A percentile compares a stretch with the other conserved stretches of the same genome.
Evolutionary conservation across 2,113 vertebrate genomes (phyloP).

Genomic region (Solea senegalensis): DNA sequence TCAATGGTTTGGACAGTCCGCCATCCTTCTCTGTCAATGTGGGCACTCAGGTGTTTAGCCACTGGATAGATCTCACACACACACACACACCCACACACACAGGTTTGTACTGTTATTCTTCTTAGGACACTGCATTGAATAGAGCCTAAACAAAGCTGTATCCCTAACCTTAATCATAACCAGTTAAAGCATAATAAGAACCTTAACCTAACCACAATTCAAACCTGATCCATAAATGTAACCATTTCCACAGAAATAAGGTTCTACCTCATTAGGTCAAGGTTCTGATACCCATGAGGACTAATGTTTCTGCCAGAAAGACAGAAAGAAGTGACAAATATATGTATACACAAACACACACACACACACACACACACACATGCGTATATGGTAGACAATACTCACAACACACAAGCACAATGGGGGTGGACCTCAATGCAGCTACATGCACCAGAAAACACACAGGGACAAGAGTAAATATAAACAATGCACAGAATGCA

Average conservation of each 20-base stretch:
- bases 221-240: too few species aligned
- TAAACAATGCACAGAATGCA: slow-evolving; percentile 34
- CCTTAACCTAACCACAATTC: too few species aligned
- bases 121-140: too few species aligned
- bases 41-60: slow-evolving; percentile 65
- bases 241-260: too few species aligned
- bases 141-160: too few species aligned
- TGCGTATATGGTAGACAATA: background rate
- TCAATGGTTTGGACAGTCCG: slow-evolving; percentile 60
- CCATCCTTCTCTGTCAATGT: slow-evolving; percentile 62
- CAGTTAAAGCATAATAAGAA: too few species aligned
- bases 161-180: too few species aligned
- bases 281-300: too few species aligned
- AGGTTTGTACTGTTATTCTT: too few species aligned
- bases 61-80: slow-evolving; percentile 49
- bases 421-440: slow-evolving; percentile 22
- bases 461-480: slow-evolving; percentile 34
- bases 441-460: slow-evolving; percentile 44
- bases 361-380: background rate
- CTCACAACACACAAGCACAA: slow-evolving; percentile 14
- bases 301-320: background rate
- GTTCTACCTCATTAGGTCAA: too few species aligned
- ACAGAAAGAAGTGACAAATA: background rate
- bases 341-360: background rate
- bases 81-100: slow-evolving; percentile 1